Evolutionary conservation across 2,113 vertebrate genomes (phyloP).

Genomic region (Ariopsis seemanni): DNA sequence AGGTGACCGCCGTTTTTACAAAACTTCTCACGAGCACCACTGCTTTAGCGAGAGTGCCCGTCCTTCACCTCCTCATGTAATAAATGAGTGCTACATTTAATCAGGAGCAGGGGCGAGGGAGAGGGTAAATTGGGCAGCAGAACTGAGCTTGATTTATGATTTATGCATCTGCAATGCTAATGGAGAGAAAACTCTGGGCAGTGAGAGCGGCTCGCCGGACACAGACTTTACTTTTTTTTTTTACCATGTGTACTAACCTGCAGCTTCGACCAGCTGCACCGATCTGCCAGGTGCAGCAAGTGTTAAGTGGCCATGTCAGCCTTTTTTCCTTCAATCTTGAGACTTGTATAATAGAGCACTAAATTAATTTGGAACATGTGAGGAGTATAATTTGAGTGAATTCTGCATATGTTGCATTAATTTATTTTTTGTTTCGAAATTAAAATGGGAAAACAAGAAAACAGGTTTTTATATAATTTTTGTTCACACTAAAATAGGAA

Average conservation of each 20-base stretch:
- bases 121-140: neutral
- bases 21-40: neutral
- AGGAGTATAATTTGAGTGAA: neutral
- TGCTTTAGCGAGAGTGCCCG: neutral
- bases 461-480: neutral
- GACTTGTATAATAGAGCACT: neutral
- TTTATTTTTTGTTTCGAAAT: neutral
- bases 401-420: neutral
- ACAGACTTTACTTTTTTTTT: neutral
- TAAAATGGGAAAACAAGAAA: neutral
- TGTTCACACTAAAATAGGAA: neutral
- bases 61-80: conserved; percentile 15
- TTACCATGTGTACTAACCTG: neutral
- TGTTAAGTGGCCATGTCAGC: neutral
- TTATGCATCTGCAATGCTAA: neutral
- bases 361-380: neutral
- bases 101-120: conserved; percentile 6
- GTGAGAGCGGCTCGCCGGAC: neutral
- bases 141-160: conserved; percentile 29
- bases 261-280: neutral
- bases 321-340: neutral
- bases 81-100: conserved; percentile 36
- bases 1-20: conserved; percentile 19
- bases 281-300: neutral
- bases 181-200: neutral